Base-by-base conservation (phyloP, 2,797 vertebrate species). In the Rhabdomys pumilio region DNA sequence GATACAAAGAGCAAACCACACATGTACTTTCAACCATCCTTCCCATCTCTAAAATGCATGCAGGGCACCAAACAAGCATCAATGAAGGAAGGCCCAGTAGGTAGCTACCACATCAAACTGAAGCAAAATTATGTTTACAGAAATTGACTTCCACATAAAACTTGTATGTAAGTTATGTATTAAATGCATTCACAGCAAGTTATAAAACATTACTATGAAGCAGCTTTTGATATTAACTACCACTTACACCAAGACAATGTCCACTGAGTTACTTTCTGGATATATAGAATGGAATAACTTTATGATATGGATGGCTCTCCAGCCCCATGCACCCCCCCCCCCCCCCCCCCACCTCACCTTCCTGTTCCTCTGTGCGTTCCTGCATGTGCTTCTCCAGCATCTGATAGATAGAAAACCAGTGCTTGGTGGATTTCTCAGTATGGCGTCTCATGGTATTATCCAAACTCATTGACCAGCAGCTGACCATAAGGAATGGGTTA, bases 381-480 rank as follows among this genome's bases (percentile, higher is more conserved):
- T 99, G 99, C 92, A 99, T 98, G 87, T 99, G 99, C 81, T 99
- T 98, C 98, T 99, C 99, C 29, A 99, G 97, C 97, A 99, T 99
- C 98, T 99, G 99, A 98, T 99, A 99, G 96, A 99, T 96, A 34
- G 99, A 99, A 98, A 99, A 99, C 99, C 99, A 99, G 98, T 99
- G 99, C 95, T 98, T 99, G 90, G 98, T 99, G 17, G 99, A 99
- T 96, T 99, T 99, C 97, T 99, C 99, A 0, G 98, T 98, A 83
- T 99, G 99, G 1, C 98, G 98, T 91, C 98, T 99, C 99, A 99
- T 97, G 50, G 99, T 98, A 72, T 99, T 99, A 98, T 99, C 99
- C 98, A 99, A 98, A 98, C 99, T 99, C 98, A 98, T 98, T 0
- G 99, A 99, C 99, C 99, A 99, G 97, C 99, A 99, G 89, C 99